Conservation (phyloP, 2,113 vertebrate species). For the Oenanthe oenanthe region DNA sequence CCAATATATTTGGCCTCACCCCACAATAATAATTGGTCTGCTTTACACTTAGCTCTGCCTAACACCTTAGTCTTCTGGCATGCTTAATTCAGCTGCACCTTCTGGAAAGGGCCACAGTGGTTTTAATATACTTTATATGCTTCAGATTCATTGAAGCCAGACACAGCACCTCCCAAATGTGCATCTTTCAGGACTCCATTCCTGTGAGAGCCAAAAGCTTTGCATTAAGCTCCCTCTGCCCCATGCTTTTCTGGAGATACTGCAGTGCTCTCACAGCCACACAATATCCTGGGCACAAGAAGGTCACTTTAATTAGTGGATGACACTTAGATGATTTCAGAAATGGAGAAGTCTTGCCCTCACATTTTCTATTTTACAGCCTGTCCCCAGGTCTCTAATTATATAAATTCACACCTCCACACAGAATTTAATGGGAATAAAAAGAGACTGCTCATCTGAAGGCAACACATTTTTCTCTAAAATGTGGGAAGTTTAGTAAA, state of each 20-base stretch:
- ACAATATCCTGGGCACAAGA: neutral
- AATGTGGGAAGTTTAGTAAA: neutral
- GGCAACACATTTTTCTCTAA: neutral
- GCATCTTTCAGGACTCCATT: neutral
- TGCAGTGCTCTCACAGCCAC: neutral
- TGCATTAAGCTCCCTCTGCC: neutral
- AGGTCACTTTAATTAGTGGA: neutral
- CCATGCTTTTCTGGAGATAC: neutral
- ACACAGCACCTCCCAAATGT: neutral
- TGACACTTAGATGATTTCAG: neutral
- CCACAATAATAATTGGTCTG: neutral
- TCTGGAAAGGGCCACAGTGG: neutral
- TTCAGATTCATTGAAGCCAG: neutral
- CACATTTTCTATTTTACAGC: neutral
- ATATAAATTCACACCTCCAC: constrained; percentile 2
- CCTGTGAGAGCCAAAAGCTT: neutral
- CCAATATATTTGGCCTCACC: neutral
- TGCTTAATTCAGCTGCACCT: neutral
- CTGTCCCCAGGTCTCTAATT: neutral
- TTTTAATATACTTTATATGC: neutral
- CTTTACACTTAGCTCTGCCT: neutral
- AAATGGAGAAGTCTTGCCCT: neutral
- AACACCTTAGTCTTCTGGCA: neutral
- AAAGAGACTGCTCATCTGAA: neutral
- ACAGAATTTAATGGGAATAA: neutral